These are phyloP conservation scores for Dryocosmus kuriphilus DNA, from an alignment of 2,888 invertebrate genomes.

Conservation along the genomic window DNA sequence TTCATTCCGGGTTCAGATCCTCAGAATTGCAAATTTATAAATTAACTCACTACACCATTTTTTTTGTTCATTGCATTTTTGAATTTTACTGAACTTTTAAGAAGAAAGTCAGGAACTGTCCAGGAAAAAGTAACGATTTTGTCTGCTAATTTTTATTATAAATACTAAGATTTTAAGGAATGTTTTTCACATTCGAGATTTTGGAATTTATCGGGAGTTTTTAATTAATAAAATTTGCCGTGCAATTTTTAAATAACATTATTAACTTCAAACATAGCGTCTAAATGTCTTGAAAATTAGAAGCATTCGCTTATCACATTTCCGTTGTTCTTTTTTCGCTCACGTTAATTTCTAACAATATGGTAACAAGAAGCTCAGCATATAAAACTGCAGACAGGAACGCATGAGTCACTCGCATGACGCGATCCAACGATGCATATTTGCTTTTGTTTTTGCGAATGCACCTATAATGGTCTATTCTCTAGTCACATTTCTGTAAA, in stretches of 20 bases:
- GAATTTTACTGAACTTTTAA: too few species aligned
- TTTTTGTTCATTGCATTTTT: too few species aligned
- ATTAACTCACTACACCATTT: too few species aligned
- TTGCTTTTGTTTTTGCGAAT: constrained; percentile 10
- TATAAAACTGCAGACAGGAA: background rate
- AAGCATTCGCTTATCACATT: background rate
- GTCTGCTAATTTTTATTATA: too few species aligned
- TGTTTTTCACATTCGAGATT: too few species aligned
- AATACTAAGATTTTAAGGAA: too few species aligned
- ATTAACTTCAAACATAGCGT: background rate
- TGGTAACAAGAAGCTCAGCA: background rate
- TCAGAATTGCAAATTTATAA: too few species aligned
- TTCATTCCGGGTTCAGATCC: too few species aligned
- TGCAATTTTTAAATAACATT: background rate
- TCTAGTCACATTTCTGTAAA: constrained; percentile 1
- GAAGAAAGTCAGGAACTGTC: too few species aligned
- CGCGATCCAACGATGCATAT: background rate
- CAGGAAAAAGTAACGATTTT: too few species aligned
- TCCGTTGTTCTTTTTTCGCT: background rate
- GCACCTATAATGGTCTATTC: background rate
- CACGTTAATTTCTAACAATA: background rate
- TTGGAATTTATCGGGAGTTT: too few species aligned
- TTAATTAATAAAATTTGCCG: too few species aligned
- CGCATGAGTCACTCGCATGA: constrained; percentile 19
- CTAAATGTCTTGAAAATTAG: background rate